Percentiles rank a stretch among this genome's conserved stretches.
phyloP scores from a whole-genome alignment of 2,797 vertebrate genomes.

The Pelochelys cantorii region DNA sequence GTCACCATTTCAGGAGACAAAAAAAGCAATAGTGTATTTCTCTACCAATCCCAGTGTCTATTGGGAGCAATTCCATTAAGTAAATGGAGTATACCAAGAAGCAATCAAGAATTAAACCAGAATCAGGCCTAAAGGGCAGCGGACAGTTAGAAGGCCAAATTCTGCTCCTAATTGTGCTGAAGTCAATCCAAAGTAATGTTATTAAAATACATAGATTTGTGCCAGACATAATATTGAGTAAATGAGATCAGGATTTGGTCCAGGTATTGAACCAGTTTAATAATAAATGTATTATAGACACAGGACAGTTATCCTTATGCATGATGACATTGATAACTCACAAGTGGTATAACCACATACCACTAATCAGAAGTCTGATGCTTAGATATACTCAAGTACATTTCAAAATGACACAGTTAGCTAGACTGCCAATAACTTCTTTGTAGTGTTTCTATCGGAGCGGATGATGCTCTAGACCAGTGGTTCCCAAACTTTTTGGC shows the following conservation, averaged over 20 bases:
- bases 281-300: constrained; percentile 61
- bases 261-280: constrained; percentile 38
- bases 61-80: not conserved
- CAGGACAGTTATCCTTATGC: constrained; percentile 35
- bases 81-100: not conserved
- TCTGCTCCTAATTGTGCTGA: not conserved
- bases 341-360: constrained; percentile 24
- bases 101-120: not conserved
- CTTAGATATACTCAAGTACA: constrained; percentile 53
- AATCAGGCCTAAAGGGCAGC: not conserved
- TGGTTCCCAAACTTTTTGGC: no score
- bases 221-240: not conserved
- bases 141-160: not conserved
- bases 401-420: constrained; percentile 50
- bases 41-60: not conserved
- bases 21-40: fast-evolving
- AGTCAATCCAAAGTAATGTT: not conserved
- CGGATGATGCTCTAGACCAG: constrained; percentile 36
- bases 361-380: constrained; percentile 67
- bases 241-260: not conserved
- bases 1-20: constrained; percentile 13
- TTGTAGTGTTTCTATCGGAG: constrained; percentile 39
- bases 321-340: constrained; percentile 45
- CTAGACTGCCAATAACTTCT: constrained; percentile 50
- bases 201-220: not conserved